Base-by-base conservation (phyloP, 2,797 vertebrate genomes). In the Leptoclinus maculatus region DNA sequence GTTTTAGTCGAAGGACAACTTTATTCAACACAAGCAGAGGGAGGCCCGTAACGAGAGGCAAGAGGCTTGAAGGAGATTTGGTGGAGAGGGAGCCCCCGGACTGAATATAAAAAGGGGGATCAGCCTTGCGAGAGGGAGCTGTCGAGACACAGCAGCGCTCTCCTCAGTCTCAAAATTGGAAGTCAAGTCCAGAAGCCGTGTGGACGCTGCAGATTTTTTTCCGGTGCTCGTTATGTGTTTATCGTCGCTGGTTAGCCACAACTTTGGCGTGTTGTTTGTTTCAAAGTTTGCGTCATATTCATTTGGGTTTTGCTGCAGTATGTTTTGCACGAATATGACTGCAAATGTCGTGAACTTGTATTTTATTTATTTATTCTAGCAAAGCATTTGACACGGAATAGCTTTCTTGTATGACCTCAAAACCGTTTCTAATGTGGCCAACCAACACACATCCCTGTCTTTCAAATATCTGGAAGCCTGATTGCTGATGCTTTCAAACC, bases 51-150 rank as follows among this genome's bases (percentile, higher is more conserved):
- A 91, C 74, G 63, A 92, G 85, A 88, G 80, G 74, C 78, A 78
- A 78, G 82, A 80, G 86, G 89, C 84, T 91, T 83, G 85, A 60
- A 71, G 79, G 88, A 90, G 86, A 85, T 88, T 88, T 91, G 83
- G 68, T 62, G 83, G 76, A 83, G 78, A 71, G 65, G 62, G 76
- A 79, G 82, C 65, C 77, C 56, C 83, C 41, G 41, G 51, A 75
- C 79, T 71, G 87, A 85, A 85, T 84, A 83, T 84, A 81, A 88
- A 86, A 83, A 80, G 63, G 41, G 72, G 76, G 74, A 76, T 88
- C 79, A 80, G 76, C 19, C 43, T 47, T 13, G 8, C 0, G 38
- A 66, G 59, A 45, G 74, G 65, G 56, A 81, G 78, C 70, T 36
- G 66, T 78, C 68, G 67, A 68, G 78, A 39, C 66, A 49, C 69